Conservation (phyloP, 1,140 invertebrate genomes). For the Euschistus heros region DNA sequence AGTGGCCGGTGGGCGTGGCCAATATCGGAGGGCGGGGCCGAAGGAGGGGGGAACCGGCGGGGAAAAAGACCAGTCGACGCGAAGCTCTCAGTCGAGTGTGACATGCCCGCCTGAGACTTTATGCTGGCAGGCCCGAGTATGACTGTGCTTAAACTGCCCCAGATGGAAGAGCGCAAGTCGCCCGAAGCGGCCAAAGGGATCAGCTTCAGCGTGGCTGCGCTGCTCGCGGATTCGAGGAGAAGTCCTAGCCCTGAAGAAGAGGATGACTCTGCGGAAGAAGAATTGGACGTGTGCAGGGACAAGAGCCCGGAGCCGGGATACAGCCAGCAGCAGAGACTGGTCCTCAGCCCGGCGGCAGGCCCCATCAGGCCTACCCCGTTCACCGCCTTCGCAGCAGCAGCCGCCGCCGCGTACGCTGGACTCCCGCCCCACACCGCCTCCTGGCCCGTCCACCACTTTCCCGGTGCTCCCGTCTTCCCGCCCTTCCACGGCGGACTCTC, state of each 20-base stretch:
- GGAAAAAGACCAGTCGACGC: not conserved
- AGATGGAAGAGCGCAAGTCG: slow-evolving; percentile 22
- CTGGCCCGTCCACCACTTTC: slow-evolving; percentile 29
- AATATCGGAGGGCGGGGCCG: not conserved
- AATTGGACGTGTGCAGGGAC: slow-evolving; percentile 24
- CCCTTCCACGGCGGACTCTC: slow-evolving; percentile 29
- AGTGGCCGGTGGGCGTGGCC: not conserved
- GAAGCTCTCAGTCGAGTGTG: not conserved
- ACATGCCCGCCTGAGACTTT: slow-evolving; percentile 15
- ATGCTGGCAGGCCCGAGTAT: slow-evolving; percentile 25
- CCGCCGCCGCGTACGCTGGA: slow-evolving; percentile 28
- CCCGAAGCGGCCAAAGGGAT: slow-evolving; percentile 33
- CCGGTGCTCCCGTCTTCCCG: slow-evolving; percentile 30
- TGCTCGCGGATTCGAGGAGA: slow-evolving; percentile 36
- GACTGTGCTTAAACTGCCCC: slow-evolving; percentile 23
- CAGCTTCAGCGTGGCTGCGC: slow-evolving; percentile 42
- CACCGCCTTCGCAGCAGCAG: slow-evolving; percentile 30
- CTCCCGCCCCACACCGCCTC: slow-evolving; percentile 26
- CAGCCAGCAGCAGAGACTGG: slow-evolving; percentile 19
- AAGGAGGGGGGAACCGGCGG: not conserved
- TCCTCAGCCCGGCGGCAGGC: slow-evolving; percentile 22
- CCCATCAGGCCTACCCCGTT: slow-evolving; percentile 34
- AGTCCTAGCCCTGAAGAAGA: slow-evolving; percentile 7
- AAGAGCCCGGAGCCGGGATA: slow-evolving; percentile 22
- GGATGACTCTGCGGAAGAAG: slow-evolving; percentile 18